These are phyloP conservation scores for Willisornis vidua DNA, from an alignment of 2,113 vertebrate species.

Conservation along the genomic window DNA sequence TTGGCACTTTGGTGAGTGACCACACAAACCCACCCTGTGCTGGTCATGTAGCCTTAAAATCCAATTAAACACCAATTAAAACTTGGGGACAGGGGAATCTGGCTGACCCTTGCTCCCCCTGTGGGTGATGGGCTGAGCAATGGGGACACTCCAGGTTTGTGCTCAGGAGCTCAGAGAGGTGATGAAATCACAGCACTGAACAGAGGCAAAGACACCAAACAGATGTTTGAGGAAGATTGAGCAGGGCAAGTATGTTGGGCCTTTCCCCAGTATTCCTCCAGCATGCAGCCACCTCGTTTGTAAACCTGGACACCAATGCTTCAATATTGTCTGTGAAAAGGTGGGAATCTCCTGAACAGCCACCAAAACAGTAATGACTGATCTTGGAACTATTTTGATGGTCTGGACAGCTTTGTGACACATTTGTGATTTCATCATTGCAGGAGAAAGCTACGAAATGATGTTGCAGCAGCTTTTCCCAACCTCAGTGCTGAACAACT, in stretches of 20 bases:
- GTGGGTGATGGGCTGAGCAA: too few relatives aligned
- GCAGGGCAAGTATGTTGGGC: rapidly evolving
- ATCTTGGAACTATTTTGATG: neutral
- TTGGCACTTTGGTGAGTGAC: rapidly evolving
- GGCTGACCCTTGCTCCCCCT: neutral
- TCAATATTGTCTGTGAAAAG: neutral
- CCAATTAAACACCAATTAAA: rapidly evolving
- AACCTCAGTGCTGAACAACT: constrained; percentile 79
- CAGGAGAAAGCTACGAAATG: constrained; percentile 87
- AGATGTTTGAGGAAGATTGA: neutral
- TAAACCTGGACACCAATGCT: neutral
- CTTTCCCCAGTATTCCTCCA: neutral
- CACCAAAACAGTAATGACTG: neutral
- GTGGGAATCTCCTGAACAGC: neutral
- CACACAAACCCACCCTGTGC: neutral
- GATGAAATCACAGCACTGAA: neutral
- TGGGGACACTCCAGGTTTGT: neutral
- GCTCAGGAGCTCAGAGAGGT: neutral
- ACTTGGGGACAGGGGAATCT: neutral
- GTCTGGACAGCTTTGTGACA: neutral
- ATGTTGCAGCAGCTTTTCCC: constrained; percentile 83
- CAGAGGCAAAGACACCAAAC: neutral
- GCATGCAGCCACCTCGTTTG: rapidly evolving
- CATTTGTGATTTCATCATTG: neutral
- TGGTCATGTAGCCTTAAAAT: rapidly evolving